These are phyloP conservation scores for Dicranocentrus wangi DNA, from an alignment of 2,888 invertebrate genomes.

Conservation along the genomic window DNA sequence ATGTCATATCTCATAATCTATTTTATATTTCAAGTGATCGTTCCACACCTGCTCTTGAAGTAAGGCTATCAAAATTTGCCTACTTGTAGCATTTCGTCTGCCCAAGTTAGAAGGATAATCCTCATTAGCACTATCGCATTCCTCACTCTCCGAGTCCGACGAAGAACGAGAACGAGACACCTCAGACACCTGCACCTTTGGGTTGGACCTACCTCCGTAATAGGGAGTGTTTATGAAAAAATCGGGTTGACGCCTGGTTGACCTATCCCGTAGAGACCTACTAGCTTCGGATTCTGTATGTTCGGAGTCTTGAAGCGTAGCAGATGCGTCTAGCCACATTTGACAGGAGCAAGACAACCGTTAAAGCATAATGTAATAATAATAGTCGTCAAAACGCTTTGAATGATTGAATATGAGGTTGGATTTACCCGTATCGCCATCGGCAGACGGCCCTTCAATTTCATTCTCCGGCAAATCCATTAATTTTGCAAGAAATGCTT, in stretches of 20 bases:
- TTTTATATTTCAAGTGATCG: too few relatives aligned
- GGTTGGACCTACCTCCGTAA: too few relatives aligned
- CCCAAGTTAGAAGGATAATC: neutral
- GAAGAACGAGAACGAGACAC: too few relatives aligned
- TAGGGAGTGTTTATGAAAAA: too few relatives aligned
- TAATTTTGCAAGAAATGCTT: neutral
- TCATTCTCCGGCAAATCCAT: constrained; percentile 1
- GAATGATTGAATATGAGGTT: neutral
- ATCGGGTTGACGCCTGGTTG: too few relatives aligned
- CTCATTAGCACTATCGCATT: neutral
- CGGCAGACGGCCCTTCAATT: neutral
- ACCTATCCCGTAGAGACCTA: too few relatives aligned
- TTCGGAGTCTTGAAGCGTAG: too few relatives aligned
- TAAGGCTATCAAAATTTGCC: neutral
- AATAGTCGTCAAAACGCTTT: neutral
- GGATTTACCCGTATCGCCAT: neutral
- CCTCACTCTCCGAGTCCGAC: too few relatives aligned
- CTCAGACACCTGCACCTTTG: too few relatives aligned
- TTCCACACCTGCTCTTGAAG: neutral
- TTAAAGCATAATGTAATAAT: neutral
- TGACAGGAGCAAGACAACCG: neutral
- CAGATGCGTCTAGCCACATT: neutral
- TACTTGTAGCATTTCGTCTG: neutral
- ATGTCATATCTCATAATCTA: too few relatives aligned
- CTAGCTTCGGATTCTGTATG: too few relatives aligned